A percentile compares a stretch with the other conserved stretches of the same genome.
These are phyloP conservation scores for Pipa parva DNA, from an alignment of 2,113 vertebrate genomes.

Conservation along the genomic window DNA sequence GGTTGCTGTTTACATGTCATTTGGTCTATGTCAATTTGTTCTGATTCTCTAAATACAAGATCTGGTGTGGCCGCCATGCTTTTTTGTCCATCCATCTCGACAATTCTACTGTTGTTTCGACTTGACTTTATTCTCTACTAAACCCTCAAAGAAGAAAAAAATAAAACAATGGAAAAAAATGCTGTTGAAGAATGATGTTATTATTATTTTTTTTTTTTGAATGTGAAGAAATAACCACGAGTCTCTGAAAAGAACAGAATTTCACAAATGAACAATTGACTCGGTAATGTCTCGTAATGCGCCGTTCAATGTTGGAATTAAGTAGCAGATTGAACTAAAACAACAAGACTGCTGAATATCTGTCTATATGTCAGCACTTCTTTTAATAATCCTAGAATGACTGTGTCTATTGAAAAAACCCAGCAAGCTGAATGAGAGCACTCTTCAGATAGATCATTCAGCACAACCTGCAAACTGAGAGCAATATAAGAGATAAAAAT, in stretches of 20 bases:
- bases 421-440: slow-evolving; percentile 28
- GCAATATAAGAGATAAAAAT: slow-evolving; percentile 39
- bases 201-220: neutral
- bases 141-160: too few species aligned
- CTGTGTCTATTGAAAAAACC: slow-evolving; percentile 38
- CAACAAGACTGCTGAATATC: slow-evolving; percentile 38
- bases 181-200: slow-evolving; percentile 3
- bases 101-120: too few species aligned
- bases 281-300: slow-evolving; percentile 12
- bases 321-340: slow-evolving; percentile 33
- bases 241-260: neutral
- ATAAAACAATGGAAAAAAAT: too few species aligned
- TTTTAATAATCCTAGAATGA: slow-evolving; percentile 42
- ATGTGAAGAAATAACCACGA: neutral
- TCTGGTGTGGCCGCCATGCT: too few species aligned
- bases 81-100: too few species aligned
- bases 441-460: slow-evolving; percentile 41
- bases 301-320: slow-evolving; percentile 30
- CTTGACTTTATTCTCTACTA: too few species aligned
- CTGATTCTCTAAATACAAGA: too few species aligned
- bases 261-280: slow-evolving; percentile 15
- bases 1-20: too few species aligned
- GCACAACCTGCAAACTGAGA: slow-evolving; percentile 25
- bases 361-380: slow-evolving; percentile 41
- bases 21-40: too few species aligned